Base-by-base conservation (phyloP, 1,140 invertebrate species). In the Caenorhabditis brenneri region DNA sequence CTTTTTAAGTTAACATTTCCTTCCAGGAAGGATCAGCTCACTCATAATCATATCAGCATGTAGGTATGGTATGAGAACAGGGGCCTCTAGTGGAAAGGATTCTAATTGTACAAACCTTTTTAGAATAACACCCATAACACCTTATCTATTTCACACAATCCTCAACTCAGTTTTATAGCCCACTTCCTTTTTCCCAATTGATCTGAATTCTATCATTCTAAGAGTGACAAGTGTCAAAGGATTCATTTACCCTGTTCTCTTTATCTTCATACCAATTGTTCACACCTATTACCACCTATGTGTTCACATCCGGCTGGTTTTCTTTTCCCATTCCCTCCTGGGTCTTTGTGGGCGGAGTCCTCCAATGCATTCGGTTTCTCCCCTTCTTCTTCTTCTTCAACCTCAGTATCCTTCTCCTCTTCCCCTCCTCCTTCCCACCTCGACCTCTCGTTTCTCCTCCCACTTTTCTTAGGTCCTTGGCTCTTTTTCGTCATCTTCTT, bases 271-370 rank as follows among this genome's bases (percentile, higher is more conserved):
- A n/a, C n/a, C n/a, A n/a, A n/a, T n/a, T n/a, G n/a, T 42, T 42
- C 39, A 6, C 53, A 27, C 58, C 19, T 36, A 33, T 46, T 80
- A 51, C 31, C 79, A 53, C 79, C 31, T 24, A 3, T 7, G 48
- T 80, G 51, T 55, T 53, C 79, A 6, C 79, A 51, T 80, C 79
- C 48, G 79, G 79, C 27, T 36, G 31, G 5, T 51, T 51, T 5
- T 51, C 48, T 2, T 29, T 31, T 15, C 33, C 24, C 27, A 22
- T 51, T 27, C 51, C 79, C 2, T 42, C 39, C 39, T 42, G n/a
- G n/a, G 39, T 42, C 39, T 42, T 5, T 6, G 39, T 42, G 39
- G 39, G 39, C 39, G 39, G 39, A 42, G 39, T 12, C 39, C 12
- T 6, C 39, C 39, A 42, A 42, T 42, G 39, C 39, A 22, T 79